Conservation (phyloP, 2,888 invertebrate genomes). For the Gonocerus acuteangulatus region DNA sequence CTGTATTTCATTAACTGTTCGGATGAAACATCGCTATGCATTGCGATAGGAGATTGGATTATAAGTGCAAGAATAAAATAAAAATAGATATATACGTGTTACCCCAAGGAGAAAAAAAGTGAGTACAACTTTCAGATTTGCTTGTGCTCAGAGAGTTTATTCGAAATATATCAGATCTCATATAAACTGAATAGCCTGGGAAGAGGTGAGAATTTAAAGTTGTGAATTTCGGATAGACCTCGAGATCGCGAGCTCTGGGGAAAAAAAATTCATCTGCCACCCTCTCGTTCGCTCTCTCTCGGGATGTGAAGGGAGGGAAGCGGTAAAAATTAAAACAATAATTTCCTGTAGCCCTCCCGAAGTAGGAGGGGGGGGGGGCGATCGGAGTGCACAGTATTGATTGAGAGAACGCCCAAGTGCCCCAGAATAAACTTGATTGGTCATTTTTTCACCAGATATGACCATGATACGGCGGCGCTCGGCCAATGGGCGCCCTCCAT, state of each 20-base stretch:
- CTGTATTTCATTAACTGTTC: no score
- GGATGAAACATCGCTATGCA: no score
- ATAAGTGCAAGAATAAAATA: no score
- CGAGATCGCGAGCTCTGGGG: background rate
- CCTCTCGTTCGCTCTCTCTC: no score
- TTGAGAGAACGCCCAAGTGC: slow-evolving; percentile 33
- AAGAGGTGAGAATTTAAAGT: slow-evolving; percentile 23
- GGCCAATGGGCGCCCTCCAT: slow-evolving; percentile 29
- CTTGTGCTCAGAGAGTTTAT: no score
- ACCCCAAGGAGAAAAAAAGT: no score
- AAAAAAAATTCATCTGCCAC: no score
- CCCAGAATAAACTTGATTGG: slow-evolving; percentile 35
- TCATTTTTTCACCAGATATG: slow-evolving; percentile 34
- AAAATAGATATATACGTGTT: no score
- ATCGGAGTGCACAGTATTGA: slow-evolving; percentile 28
- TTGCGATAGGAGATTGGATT: no score
- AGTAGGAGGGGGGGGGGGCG: slow-evolving; percentile 13
- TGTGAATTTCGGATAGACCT: slow-evolving; percentile 7
- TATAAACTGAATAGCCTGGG: background rate
- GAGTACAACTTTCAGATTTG: no score
- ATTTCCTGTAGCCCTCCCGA: slow-evolving; percentile 8
- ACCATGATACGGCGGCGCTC: slow-evolving; percentile 28
- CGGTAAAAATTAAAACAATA: slow-evolving; percentile 28
- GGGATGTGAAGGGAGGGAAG: slow-evolving; percentile 5
- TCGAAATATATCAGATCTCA: no score